These are phyloP conservation scores for Pelodytes ibericus DNA, from an alignment of 2,797 vertebrate species.

Conservation along the genomic window DNA sequence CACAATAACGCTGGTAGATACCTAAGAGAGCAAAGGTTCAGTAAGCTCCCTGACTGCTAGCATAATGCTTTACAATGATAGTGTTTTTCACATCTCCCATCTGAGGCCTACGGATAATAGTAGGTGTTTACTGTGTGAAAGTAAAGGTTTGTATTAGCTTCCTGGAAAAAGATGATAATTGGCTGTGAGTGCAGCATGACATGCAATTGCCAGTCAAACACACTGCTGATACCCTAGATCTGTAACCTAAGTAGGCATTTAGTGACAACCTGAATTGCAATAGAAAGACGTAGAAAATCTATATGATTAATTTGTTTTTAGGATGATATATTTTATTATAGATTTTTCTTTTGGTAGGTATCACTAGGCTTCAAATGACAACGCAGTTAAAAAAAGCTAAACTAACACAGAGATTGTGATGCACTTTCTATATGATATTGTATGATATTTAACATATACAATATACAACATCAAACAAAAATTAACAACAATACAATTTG, in stretches of 20 bases:
- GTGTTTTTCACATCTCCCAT: conserved; percentile 40
- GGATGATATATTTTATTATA: too few relatives aligned
- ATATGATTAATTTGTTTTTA: too few relatives aligned
- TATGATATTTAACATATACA: too few relatives aligned
- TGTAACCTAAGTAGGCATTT: not conserved
- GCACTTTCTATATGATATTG: too few relatives aligned
- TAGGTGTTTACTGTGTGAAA: conserved; percentile 28
- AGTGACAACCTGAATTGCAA: not conserved
- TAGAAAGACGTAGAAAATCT: too few relatives aligned
- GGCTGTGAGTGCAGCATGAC: conserved; percentile 28
- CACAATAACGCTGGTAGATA: conserved; percentile 21
- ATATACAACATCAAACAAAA: too few relatives aligned
- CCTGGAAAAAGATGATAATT: conserved; percentile 46
- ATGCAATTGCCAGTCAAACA: conserved; percentile 14
- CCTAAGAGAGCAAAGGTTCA: conserved; percentile 41
- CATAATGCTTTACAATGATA: conserved; percentile 20
- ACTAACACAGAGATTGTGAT: too few relatives aligned
- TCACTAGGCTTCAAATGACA: too few relatives aligned
- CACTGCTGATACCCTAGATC: not conserved
- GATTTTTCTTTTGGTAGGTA: too few relatives aligned
- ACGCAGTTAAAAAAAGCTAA: too few relatives aligned
- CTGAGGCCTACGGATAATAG: conserved; percentile 37
- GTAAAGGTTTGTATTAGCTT: conserved; percentile 51
- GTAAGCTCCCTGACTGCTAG: conserved; percentile 41
- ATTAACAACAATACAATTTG: too few relatives aligned